Percentiles rank a stretch among this genome's conserved stretches.
Evolutionary conservation across 1,140 invertebrate genomes (phyloP).

Genomic region (Drosophila parabipectinata): DNA sequence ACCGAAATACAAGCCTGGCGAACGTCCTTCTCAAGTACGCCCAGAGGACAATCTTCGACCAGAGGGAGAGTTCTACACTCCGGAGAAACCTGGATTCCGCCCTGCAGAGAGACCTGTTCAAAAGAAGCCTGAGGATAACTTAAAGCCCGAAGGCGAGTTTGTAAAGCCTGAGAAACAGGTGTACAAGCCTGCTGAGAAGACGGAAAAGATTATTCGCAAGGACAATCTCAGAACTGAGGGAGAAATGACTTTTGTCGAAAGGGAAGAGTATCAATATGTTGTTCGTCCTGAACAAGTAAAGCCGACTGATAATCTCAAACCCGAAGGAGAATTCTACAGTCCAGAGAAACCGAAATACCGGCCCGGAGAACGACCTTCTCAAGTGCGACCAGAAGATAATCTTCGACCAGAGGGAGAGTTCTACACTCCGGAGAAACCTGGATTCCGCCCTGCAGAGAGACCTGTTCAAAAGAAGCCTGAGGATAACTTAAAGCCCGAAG

Average conservation of each 20-base stretch:
- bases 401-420: constrained; percentile 87
- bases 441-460: constrained; percentile 75
- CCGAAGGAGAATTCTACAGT: constrained; percentile 84
- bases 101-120: too few relatives aligned
- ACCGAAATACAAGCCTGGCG: constrained; percentile 71
- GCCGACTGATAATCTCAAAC: constrained; percentile 25
- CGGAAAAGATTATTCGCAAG: not conserved
- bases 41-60: too few relatives aligned
- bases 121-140: constrained; percentile 43
- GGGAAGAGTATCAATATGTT: not conserved
- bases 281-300: not conserved
- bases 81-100: too few relatives aligned
- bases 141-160: too few relatives aligned
- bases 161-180: too few relatives aligned
- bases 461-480: constrained; percentile 72
- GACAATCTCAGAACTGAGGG: not conserved
- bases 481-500: constrained; percentile 84
- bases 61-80: too few relatives aligned
- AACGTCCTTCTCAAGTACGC: constrained; percentile 83
- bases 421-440: constrained; percentile 77
- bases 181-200: too few relatives aligned
- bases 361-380: constrained; percentile 85
- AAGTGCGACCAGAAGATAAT: constrained; percentile 85
- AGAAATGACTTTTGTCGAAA: too few relatives aligned
- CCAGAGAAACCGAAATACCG: constrained; percentile 64